Base-by-base conservation (phyloP, 2,888 invertebrate species). In the Drosophila leonis region DNA sequence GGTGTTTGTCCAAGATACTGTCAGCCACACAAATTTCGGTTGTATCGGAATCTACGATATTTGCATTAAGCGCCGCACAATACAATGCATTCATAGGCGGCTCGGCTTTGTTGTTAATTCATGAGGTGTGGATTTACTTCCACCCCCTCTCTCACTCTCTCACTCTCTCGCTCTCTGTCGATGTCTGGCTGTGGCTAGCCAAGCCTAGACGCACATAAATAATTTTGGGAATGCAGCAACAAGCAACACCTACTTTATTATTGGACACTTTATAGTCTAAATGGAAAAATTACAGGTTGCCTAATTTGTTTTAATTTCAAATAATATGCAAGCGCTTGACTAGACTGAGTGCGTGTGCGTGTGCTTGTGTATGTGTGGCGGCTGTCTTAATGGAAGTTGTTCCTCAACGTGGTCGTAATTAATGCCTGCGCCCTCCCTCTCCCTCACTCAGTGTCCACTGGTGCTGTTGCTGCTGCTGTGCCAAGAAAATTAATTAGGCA, bases 401-500 rank as follows among this genome's bases (percentile, higher is more conserved):
- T 85, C 80, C 83, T 85, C 88, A 84, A 85, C 83, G 80, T 80
- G 88, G 78, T 85, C 78, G 86, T 83, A 90, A 85, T 85, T 90
- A 86, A 90, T 88, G 88, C 85, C 87, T 64, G 62, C 66, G 27
- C 18, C 2, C 35, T 9, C 62, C 51, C 52, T 10, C 37, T 20
- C 4, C 15, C 41, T 18, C 13, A 4, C 12, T 18, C 46, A 18
- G 12, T 62, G 62, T 54, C 52, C 62, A 63, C 41, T 33, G 33
- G 10, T 33, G 33, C 33, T 72, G 75, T 70, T 83, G 41, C 56
- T 27, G 81, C 69, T 76, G 75, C 72, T 84, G 80, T 85, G 87
- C 70, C 76, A 74, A 87, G 87, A 84, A 92, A 91, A 91, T 92
- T 92, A 91, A 91, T 92, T 92, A 91, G 90, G 85, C 89, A 89